Conservation (phyloP, 2,888 invertebrate species). For the Polietes domitor region DNA sequence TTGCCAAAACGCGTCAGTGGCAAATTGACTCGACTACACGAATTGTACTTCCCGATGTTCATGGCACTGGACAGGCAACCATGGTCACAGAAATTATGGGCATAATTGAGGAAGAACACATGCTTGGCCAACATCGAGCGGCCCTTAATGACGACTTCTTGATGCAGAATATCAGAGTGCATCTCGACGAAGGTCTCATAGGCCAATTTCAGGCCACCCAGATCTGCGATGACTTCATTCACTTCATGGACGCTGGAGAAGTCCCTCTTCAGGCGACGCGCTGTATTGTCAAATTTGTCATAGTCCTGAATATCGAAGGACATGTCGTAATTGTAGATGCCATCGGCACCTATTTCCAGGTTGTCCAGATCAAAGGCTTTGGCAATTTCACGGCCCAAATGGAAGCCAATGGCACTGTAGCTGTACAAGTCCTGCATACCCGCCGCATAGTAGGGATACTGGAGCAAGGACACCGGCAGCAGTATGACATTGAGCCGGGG, state of each 20-base stretch:
- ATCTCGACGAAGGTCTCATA: background rate
- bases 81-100: background rate
- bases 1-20: background rate
- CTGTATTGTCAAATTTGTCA: background rate
- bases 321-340: background rate
- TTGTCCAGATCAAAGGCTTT: background rate
- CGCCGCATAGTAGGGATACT: background rate
- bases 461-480: background rate
- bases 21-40: background rate
- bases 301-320: background rate
- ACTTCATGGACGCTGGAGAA: background rate
- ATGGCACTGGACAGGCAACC: background rate
- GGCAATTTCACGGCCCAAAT: slow-evolving; percentile 1
- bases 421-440: background rate
- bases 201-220: slow-evolving; percentile 1
- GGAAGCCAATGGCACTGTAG: background rate
- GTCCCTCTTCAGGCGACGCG: background rate
- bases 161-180: background rate
- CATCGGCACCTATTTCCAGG: background rate
- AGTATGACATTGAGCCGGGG: background rate
- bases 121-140: background rate
- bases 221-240: background rate
- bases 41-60: background rate
- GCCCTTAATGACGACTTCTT: background rate
- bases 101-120: slow-evolving; percentile 1